Base-by-base conservation (phyloP, 2,113 vertebrate species). In the Upupa epops region DNA sequence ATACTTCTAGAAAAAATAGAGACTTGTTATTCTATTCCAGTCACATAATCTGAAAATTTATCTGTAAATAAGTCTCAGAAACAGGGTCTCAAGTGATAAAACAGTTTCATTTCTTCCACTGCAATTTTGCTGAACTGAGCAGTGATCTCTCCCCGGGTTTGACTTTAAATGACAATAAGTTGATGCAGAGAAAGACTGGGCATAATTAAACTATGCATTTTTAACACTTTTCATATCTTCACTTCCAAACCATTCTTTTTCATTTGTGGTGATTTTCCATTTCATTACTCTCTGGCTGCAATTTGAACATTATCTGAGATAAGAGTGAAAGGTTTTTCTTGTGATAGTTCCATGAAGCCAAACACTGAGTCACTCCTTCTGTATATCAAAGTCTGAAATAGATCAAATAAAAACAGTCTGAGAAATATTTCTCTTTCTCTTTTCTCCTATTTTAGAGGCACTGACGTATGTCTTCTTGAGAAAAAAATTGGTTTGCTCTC, bases 331-430 rank as follows among this genome's bases (percentile, higher is more conserved):
- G 75, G 88, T 93, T 95, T 96, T 96, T 95, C 90, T 91, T 92
- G 45, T 86, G 94, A 82, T 92, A 91, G 88, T 91, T 96, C 89
- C 63, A 55, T 74, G 75, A 95, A 91, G 51, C 71, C 89, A 86
- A 89, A 93, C 75, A 84, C 58, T 61, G 86, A 96, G 81, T 94
- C 72, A 96, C 88, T 97, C 84, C 63, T 94, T 90, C 95, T 95
- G 81, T 88, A 77, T 90, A 95, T 93, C 60, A 94, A 86, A 94
- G 86, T 94, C 85, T 91, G 56, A 59, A 97, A 96, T 46, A 91
- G 76, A 97, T 97, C 94, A 96, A 97, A 97, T 85, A 89, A 96
- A 96, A 96, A 84, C 37, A 95, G 51, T 84, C 60, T 93, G 86
- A 96, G 86, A 97, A 97, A 95, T 96, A 92, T 95, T 96, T 97